These are phyloP conservation scores for Melieria crassipennis DNA, from an alignment of 2,888 invertebrate species.

Conservation along the genomic window DNA sequence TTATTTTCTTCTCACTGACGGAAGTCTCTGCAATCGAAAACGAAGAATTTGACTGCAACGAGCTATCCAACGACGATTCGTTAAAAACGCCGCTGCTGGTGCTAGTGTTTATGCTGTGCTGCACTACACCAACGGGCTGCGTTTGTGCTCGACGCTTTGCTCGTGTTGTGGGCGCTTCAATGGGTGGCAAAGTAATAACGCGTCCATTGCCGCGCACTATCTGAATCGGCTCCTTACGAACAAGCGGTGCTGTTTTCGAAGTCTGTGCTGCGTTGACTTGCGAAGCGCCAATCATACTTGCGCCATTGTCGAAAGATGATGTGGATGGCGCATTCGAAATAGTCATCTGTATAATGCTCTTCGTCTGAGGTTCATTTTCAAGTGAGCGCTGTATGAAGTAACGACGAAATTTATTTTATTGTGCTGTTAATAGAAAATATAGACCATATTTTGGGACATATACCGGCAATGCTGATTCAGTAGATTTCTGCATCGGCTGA, in stretches of 20 bases:
- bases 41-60: conserved; percentile 49
- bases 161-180: conserved; percentile 84
- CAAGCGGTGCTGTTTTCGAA: conserved; percentile 37
- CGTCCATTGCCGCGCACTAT: conserved; percentile 79
- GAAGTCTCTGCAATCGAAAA: conserved; percentile 33
- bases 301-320: neutral
- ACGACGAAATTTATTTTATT: neutral
- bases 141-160: conserved; percentile 73
- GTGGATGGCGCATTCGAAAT: conserved; percentile 42
- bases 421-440: neutral
- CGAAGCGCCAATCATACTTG: conserved; percentile 7
- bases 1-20: conserved; percentile 39
- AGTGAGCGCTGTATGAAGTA: conserved; percentile 5
- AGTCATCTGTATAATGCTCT: conserved; percentile 48
- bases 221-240: conserved; percentile 71
- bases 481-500: conserved; percentile 5
- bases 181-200: conserved; percentile 81
- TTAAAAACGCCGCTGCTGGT: conserved; percentile 37
- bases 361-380: conserved; percentile 37
- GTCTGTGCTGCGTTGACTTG: conserved; percentile 38
- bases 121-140: conserved; percentile 43
- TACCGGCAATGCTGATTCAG: neutral
- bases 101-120: conserved; percentile 34
- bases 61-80: conserved; percentile 48
- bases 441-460: neutral